Conservation (phyloP, 2,113 vertebrate genomes). For the Chaenocephalus aceratus region DNA sequence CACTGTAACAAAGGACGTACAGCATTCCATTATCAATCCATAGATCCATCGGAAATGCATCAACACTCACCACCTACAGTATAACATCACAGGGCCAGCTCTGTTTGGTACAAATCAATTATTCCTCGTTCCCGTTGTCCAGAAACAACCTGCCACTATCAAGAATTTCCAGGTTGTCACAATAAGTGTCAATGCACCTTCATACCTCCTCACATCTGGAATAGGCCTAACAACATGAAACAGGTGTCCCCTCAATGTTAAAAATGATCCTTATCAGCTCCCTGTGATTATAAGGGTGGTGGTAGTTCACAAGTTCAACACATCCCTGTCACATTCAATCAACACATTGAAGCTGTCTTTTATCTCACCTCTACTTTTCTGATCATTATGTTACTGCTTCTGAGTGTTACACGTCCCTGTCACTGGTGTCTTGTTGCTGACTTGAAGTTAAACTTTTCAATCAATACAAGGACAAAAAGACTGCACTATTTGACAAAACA, state of each 20-base stretch:
- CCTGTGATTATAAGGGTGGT: not conserved
- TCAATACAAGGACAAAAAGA: not conserved
- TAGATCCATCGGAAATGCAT: too few relatives aligned
- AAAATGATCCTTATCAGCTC: not conserved
- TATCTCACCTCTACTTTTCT: not conserved
- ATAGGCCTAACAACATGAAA: not conserved
- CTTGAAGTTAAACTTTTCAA: not conserved
- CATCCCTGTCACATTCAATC: not conserved
- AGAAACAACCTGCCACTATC: too few relatives aligned
- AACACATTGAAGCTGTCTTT: not conserved
- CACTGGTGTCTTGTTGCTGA: not conserved
- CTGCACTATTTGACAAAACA: not conserved
- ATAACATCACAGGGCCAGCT: too few relatives aligned
- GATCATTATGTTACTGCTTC: not conserved
- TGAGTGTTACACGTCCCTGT: not conserved
- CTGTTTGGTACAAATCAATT: too few relatives aligned
- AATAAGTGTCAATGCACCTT: too few relatives aligned
- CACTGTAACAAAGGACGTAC: too few relatives aligned
- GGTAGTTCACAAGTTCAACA: not conserved
- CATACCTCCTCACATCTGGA: too few relatives aligned
- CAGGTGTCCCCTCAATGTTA: not conserved
- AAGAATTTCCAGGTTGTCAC: too few relatives aligned
- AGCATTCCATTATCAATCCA: too few relatives aligned
- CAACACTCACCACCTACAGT: too few relatives aligned
- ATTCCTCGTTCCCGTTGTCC: too few relatives aligned